Conservation (phyloP, 2,113 vertebrate species). For the Pan paniscus region DNA sequence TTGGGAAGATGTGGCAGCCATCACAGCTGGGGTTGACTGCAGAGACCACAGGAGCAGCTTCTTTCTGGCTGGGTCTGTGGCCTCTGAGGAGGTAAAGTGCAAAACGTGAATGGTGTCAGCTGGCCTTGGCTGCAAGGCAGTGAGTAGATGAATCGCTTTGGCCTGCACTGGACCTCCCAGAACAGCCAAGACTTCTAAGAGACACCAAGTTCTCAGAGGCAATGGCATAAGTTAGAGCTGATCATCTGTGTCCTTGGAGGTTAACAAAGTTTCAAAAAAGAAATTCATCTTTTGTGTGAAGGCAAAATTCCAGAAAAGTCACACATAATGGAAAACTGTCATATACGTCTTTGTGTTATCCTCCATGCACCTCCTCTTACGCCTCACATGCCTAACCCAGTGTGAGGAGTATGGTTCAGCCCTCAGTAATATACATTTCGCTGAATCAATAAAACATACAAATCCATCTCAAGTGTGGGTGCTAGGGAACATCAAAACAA, state of each 20-base stretch:
- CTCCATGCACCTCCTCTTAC: rapidly evolving
- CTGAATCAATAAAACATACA: not conserved
- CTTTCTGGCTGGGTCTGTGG: not conserved
- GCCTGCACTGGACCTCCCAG: not conserved
- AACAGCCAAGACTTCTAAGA: not conserved
- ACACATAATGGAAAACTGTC: not conserved
- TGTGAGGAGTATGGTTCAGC: not conserved
- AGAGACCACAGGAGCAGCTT: not conserved
- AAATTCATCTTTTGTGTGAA: not conserved
- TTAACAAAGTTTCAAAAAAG: not conserved
- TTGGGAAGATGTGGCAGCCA: rapidly evolving
- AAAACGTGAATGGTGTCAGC: not conserved
- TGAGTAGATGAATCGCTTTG: not conserved
- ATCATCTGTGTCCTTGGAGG: not conserved
- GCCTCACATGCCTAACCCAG: not conserved
- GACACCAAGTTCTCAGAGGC: not conserved
- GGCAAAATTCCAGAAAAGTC: not conserved
- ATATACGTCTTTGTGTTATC: not conserved
- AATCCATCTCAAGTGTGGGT: not conserved
- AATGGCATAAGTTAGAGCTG: not conserved
- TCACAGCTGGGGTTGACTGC: not conserved
- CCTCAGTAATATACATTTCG: not conserved
- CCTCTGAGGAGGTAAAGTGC: not conserved
- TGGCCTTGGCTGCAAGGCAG: not conserved
- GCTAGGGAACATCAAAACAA: not conserved